Conservation (phyloP, 23 tunicate genomes). For the Styela clava region DNA sequence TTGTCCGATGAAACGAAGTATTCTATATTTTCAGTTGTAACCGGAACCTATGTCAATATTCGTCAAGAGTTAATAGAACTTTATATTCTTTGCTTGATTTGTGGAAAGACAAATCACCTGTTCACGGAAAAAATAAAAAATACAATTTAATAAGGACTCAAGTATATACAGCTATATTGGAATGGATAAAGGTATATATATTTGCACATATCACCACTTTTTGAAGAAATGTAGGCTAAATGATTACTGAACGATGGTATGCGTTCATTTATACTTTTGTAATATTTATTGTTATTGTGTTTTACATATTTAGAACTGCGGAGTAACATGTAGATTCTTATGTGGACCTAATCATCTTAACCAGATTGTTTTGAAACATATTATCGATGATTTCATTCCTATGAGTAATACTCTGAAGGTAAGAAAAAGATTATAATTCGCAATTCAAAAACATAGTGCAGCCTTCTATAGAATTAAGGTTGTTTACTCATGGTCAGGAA, state of each 20-base stretch:
- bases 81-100: conserved; percentile 26
- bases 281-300: too few relatives aligned
- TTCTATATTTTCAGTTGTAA: background rate
- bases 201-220: background rate
- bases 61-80: conserved; percentile 18
- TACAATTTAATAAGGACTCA: conserved; percentile 1
- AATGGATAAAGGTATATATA: conserved; percentile 28
- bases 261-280: too few relatives aligned
- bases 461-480: background rate
- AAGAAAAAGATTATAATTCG: background rate
- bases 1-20: too few relatives aligned
- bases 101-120: conserved; percentile 48
- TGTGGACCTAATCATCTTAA: conserved; percentile 22
- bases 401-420: conserved; percentile 3
- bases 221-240: too few relatives aligned
- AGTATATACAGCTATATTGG: conserved; percentile 7
- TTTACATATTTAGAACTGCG: conserved; percentile 38
- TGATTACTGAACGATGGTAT: too few relatives aligned
- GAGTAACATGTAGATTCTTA: conserved; percentile 29
- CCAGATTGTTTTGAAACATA: conserved; percentile 14
- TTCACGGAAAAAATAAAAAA: conserved; percentile 2
- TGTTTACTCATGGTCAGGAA: too few relatives aligned
- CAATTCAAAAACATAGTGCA: background rate
- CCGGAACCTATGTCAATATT: conserved; percentile 4
- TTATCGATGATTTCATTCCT: conserved; percentile 23